Base-by-base conservation (phyloP, 2,888 invertebrate genomes). In the Megamerina dolium region DNA sequence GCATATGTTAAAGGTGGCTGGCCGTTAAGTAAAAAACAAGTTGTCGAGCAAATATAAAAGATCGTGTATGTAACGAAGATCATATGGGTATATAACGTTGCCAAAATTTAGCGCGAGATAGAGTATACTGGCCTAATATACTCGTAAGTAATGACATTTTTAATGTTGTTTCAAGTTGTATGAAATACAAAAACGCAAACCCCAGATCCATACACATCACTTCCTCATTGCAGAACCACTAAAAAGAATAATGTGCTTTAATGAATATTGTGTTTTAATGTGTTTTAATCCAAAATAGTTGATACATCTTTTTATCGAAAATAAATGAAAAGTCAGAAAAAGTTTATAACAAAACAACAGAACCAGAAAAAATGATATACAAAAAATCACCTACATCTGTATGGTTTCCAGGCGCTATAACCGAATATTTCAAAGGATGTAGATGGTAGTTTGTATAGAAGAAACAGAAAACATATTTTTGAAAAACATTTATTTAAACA, bases 121-220 rank as follows among this genome's bases (percentile, higher is more conserved):
- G 36, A 12, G 32, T 52, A 5, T 52, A 39, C 29, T 52, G 50
- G 40, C 48, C 47, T 16, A 44, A 45, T 18, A 49, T n/a, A n/a
- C n/a, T n/a, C 27, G 38, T 49, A 2, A 21, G 46, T 20, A 46
- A 43, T 27, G 48, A 46, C n/a, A 48, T 51, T 35, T 37, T 33
- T 14, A 47, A 51, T 41, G 9, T 46, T n/a, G 45, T 48, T 1
- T 45, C 45, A 14, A 46, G 41, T 26, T 54, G 52, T 21, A 48
- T 45, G 8, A 48, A 43, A 18, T 41, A 49, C 36, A 21, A 27
- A 35, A 44, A 44, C 12, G 39, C 20, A 23, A 31, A 39, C 20
- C 16, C 32, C 29, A 10, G 45, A 48, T 18, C 38, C 38, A 31
- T 48, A 42, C 19, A 37, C 29, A 10, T 31, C 35, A 35, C 20